Percentiles rank a stretch among this genome's conserved stretches.
Evolutionary conservation across 2,113 vertebrate genomes (phyloP).

Genomic region (Arvicanthis niloticus): DNA sequence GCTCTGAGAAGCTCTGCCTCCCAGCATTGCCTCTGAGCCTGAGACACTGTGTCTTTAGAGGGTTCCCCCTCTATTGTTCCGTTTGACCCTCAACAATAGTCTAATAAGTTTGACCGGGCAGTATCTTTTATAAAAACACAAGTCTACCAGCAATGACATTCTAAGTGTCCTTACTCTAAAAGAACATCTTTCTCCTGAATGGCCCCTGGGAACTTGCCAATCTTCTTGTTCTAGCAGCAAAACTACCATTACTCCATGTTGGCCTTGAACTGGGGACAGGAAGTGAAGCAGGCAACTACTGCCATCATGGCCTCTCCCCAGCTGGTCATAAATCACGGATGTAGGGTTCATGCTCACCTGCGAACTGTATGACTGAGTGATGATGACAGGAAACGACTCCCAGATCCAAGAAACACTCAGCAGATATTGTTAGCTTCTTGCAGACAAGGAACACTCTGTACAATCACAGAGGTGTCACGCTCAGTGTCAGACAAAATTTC

Average conservation of each 20-base stretch:
- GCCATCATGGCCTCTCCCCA: neutral
- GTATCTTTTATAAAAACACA: neutral
- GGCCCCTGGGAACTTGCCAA: neutral
- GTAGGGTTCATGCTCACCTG: neutral
- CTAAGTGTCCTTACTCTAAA: neutral
- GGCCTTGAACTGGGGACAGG: neutral
- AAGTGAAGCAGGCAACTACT: neutral
- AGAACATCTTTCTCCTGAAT: neutral
- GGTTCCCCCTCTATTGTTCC: neutral
- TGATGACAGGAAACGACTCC: neutral
- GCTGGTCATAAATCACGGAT: neutral
- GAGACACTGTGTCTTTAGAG: neutral
- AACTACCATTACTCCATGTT: neutral
- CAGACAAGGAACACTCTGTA: neutral
- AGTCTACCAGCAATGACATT: neutral
- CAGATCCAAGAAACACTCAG: neutral
- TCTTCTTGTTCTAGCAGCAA: neutral
- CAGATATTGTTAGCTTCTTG: neutral
- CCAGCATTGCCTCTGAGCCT: neutral
- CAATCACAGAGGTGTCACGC: neutral
- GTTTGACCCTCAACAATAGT: neutral
- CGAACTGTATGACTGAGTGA: neutral
- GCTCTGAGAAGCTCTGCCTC: neutral
- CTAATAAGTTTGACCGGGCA: neutral
- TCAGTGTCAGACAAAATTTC: neutral